A percentile compares a stretch with the other conserved stretches of the same genome.
Conservation (phyloP, 2,113 vertebrate species). For the Gnathonemus echidnorhynchus region DNA sequence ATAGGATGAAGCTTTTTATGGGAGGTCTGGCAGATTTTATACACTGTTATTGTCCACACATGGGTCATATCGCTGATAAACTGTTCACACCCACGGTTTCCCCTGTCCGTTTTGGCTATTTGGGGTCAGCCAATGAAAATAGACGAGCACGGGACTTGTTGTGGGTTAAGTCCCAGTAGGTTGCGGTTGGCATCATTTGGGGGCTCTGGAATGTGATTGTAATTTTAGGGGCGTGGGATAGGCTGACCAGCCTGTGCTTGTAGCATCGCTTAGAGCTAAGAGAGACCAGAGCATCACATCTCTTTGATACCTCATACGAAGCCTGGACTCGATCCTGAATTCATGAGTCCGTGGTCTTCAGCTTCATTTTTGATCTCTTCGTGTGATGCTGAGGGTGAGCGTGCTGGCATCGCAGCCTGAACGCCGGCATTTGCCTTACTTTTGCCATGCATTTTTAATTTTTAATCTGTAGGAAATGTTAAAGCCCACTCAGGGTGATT, state of each 20-base stretch:
- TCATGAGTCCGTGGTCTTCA: background rate
- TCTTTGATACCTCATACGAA: background rate
- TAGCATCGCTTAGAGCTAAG: background rate
- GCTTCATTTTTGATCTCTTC: background rate
- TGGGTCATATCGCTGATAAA: background rate
- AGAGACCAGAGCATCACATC: background rate
- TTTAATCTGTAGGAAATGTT: background rate
- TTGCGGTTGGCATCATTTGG: background rate
- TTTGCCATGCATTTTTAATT: background rate
- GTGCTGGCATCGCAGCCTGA: background rate
- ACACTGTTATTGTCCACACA: background rate
- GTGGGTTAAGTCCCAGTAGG: background rate
- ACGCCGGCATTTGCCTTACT: background rate
- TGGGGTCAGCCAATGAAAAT: background rate
- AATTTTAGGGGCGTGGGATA: background rate
- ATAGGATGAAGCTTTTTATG: background rate
- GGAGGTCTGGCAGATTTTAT: background rate
- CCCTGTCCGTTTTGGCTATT: background rate
- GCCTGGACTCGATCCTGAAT: background rate
- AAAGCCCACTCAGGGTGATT: constrained; percentile 13
- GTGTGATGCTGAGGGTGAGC: background rate
- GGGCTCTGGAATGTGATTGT: background rate
- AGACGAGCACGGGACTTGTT: background rate
- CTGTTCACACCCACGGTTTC: background rate
- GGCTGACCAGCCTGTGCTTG: background rate